These are phyloP conservation scores for Belgica antarctica DNA, from an alignment of 2,888 invertebrate species.

Conservation along the genomic window DNA sequence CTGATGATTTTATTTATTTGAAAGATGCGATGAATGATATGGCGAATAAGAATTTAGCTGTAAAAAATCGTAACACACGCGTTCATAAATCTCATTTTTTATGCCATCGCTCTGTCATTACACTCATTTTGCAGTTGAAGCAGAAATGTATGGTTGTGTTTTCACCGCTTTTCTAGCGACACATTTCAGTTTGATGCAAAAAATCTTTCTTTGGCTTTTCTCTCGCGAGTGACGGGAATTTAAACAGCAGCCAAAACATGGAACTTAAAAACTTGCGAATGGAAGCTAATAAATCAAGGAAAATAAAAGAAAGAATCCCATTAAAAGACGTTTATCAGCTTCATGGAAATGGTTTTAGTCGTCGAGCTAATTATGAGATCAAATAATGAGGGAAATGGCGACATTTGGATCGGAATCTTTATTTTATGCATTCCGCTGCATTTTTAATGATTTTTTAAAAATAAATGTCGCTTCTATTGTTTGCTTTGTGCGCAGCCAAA, in stretches of 20 bases:
- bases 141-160: constrained; percentile 37
- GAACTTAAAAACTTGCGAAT: constrained; percentile 40
- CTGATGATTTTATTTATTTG: background rate
- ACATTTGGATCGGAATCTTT: background rate
- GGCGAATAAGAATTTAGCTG: background rate
- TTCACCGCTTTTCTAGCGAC: constrained; percentile 25
- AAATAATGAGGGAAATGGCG: constrained; percentile 28
- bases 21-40: background rate
- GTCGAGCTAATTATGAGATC: constrained; percentile 28
- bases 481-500: background rate
- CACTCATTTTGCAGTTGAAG: constrained; percentile 22
- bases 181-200: constrained; percentile 9
- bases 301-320: constrained; percentile 35
- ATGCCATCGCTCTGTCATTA: constrained; percentile 17
- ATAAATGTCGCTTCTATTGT: constrained; percentile 7
- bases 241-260: constrained; percentile 34
- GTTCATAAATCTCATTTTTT: constrained; percentile 38
- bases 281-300: constrained; percentile 36
- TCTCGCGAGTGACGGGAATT: no score
- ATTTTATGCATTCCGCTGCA: background rate
- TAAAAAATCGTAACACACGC: constrained; percentile 29
- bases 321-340: constrained; percentile 43
- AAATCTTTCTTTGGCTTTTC: background rate
- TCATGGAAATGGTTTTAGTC: constrained; percentile 33
- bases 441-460: background rate